Evolutionary conservation across 2,113 vertebrate genomes (phyloP), one percentile per base, ranked within the genome.

Genomic region (Corythornis madagascariensis): DNA sequence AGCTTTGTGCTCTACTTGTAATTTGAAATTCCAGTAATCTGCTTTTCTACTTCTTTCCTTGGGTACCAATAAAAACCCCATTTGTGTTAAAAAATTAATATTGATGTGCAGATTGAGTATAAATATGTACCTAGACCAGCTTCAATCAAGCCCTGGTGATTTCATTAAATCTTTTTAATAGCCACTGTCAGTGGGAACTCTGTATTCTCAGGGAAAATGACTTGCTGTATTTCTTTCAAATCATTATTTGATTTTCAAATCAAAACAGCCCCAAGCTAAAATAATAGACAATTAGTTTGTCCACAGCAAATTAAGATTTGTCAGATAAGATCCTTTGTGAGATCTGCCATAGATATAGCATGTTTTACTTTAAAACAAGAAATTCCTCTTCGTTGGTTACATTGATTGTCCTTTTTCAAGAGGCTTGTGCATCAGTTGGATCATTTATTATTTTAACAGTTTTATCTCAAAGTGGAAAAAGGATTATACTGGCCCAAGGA

Each of bases 161-260:
- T 96, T 95, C 77, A 93, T 95, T 96, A 96, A 96, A 96, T 98
- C 94, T 97, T 96, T 94, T 97, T 96, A 97, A 97, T 93, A 94
- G 70, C 35, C 64, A 26, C 76, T 96, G 82, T 97, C 91, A 88
- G 90, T 83, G 45, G 69, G 85, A 97, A 84, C 66, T 42, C 69
- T 85, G n/a, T 93, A 86, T 97, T 97, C 95, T 96, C 57, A 57
- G 66, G 90, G 88, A 85, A 96, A 96, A 95, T 93, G 7, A 89
- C 55, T 93, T 93, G 70, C 67, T 94, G 24, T 94, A 92, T 90
- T 95, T 92, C 89, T 97, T 96, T 63, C 56, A 94, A 94, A 93
- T 95, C 84, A 90, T 83, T 92, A 94, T 95, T 94, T 95, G 65
- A 74, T 88, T 96, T 90, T 83, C 90, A 84, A 82, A 86, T 33